Base-by-base conservation (phyloP, 1,140 invertebrate species). In the Calliphora vicina region DNA sequence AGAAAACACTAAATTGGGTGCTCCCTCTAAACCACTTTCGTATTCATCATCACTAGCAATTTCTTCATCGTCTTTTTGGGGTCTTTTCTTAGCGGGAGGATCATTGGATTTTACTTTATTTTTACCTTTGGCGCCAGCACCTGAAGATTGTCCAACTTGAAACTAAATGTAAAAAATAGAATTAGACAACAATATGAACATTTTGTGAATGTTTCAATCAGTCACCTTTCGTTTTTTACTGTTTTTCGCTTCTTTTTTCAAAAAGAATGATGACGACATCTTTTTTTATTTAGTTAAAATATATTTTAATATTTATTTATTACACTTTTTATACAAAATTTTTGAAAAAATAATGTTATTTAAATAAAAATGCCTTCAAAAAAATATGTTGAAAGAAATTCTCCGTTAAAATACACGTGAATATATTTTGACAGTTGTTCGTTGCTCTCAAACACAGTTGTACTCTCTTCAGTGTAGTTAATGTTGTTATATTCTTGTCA, bases 201-300 rank as follows among this genome's bases (percentile, higher is more conserved):
- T 29, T 35, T 82, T 25, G 80, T 23, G 9, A n/a, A 17, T 50
- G 12, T 50, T 50, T 50, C 45, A 6, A 9, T 12, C 0, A 15
- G 89, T 91, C 92, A 93, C 90, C 92, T 92, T 91, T 90, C 93
- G 82, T 86, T 91, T 85, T 91, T 91, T 91, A 91, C 91, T 87
- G 89, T 91, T 85, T 73, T 86, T 87, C 15, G 91, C 92, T 89
- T 92, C 94, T 25, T 92, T 92, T 90, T 93, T 94, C 80, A 94
- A 89, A 86, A 94, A 94, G 85, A 94, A 94, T 8, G 93, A 93
- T 80, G 92, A 92, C 23, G 88, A 89, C 88, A 89, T 89, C 13
- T 82, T 78, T 17, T 25, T 12, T n/a, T 81, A n/a, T 25, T 27
- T 17, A 23, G 12, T 20, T 50, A 2, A 57, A 73, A 73, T 45